Base-by-base conservation (phyloP, 2,888 invertebrate species). In the Hirtodrosophila histrioides region DNA sequence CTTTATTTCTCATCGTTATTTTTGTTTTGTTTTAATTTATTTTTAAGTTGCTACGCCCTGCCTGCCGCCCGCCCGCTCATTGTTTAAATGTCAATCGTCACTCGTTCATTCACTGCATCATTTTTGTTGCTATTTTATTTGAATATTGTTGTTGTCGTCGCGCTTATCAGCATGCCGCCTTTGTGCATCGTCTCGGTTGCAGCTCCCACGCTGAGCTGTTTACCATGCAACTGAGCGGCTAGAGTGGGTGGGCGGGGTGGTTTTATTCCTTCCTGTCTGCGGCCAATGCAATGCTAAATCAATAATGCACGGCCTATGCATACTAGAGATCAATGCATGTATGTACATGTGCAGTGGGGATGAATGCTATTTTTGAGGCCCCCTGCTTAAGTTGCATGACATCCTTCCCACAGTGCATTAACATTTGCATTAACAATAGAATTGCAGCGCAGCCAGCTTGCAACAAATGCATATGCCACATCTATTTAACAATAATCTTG, bases 11-110 rank as follows among this genome's bases (percentile, higher is more conserved):
- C 36, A 36, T 7, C 40, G 31, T 17, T 17, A 17, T 17, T 17
- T 17, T 17, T 17, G 17, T 46, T 57, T 53, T 54, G 39, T 23
- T 49, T 37, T 70, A 75, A 64, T 63, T 75, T 75, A 75, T 71
- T 75, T 73, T 61, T 72, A 72, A 75, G 62, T 54, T 50, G 45
- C 27, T 54, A 33, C 36, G 12, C 36, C 51, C 10, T n/a, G 49
- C 27, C 27, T 3, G 27, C 27, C 54, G n/a, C n/a, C 27, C 7
- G 37, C 27, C 27, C 27, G 27, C 27, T 57, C 45, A 43, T 56
- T 51, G 56, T 57, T 45, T 23, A 45, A 58, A 70, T 48, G 50
- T 37, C 48, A 46, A 41, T 33, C 50, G 23, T 24, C 17, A 6
- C n/a, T 35, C 57, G 44, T 46, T 65, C 46, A 55, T 51, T 58